Evolutionary conservation across 2,888 invertebrate genomes (phyloP).

Genomic region (Hirtodrosophila duncani): DNA sequence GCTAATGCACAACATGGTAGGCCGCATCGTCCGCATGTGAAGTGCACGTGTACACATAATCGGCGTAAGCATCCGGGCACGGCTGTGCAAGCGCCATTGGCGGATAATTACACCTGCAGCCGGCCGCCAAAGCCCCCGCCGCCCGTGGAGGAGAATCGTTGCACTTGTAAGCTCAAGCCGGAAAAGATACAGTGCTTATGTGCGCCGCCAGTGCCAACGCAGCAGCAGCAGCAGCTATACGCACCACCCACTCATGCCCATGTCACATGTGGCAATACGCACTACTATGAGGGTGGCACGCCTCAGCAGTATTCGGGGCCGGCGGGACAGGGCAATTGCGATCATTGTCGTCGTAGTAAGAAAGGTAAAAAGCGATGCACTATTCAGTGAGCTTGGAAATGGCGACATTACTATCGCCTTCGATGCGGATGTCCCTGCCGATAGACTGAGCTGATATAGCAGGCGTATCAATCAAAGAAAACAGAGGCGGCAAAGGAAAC

Average conservation of each 20-base stretch:
- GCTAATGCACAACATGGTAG: neutral
- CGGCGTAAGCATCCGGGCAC: neutral
- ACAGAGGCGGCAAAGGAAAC: too few species aligned
- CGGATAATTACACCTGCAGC: conserved; percentile 39
- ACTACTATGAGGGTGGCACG: neutral
- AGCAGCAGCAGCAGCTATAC: neutral
- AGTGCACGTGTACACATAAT: conserved; percentile 32
- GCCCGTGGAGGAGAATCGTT: conserved; percentile 1
- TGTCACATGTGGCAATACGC: conserved; percentile 36
- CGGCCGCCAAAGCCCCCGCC: neutral
- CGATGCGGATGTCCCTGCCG: too few species aligned
- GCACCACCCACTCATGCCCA: conserved; percentile 25
- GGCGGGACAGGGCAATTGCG: neutral
- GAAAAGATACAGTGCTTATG: conserved; percentile 31
- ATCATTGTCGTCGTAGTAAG: too few species aligned
- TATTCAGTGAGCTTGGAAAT: too few species aligned
- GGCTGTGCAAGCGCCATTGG: conserved; percentile 25
- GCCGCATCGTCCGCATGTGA: conserved; percentile 2
- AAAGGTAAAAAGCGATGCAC: too few species aligned
- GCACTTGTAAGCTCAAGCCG: conserved; percentile 14
- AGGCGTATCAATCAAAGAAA: too few species aligned
- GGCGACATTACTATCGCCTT: too few species aligned
- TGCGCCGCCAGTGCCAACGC: conserved; percentile 10
- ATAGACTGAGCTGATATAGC: too few species aligned
- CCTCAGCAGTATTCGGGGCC: conserved; percentile 7